Conservation (phyloP, 2,888 invertebrate species). For the Didymodactylos carnosus region DNA sequence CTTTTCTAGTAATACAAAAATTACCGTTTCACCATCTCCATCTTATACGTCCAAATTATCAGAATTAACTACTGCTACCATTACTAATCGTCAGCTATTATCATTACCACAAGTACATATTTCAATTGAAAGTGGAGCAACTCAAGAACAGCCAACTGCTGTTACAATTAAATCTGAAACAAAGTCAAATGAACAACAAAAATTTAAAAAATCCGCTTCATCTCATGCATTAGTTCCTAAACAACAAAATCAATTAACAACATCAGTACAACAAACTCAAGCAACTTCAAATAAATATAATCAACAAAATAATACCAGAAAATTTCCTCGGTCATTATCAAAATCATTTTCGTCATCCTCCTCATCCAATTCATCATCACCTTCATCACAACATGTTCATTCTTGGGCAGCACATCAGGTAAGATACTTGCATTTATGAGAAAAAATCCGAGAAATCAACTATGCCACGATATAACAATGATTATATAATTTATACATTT, state of each 20-base stretch:
- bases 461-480: too few species aligned
- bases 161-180: background rate
- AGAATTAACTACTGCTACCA: too few species aligned
- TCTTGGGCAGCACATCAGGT: background rate
- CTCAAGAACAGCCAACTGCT: background rate
- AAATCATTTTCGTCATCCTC: conserved; percentile 1
- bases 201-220: background rate
- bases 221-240: background rate
- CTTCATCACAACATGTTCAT: background rate
- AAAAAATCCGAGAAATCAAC: too few species aligned
- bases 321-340: background rate
- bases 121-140: too few species aligned
- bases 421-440: too few species aligned
- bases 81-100: too few species aligned
- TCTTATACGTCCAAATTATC: too few species aligned
- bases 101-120: too few species aligned
- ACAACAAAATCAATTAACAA: background rate
- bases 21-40: background rate
- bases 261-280: background rate
- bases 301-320: background rate
- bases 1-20: too few species aligned
- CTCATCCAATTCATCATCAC: background rate
- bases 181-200: background rate
- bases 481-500: background rate
- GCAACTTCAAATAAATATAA: background rate